Percentiles rank a stretch among this genome's conserved stretches.
These are phyloP conservation scores for Muricea muricata DNA, from an alignment of 92 coral and sea anemone genomes.

Conservation along the genomic window DNA sequence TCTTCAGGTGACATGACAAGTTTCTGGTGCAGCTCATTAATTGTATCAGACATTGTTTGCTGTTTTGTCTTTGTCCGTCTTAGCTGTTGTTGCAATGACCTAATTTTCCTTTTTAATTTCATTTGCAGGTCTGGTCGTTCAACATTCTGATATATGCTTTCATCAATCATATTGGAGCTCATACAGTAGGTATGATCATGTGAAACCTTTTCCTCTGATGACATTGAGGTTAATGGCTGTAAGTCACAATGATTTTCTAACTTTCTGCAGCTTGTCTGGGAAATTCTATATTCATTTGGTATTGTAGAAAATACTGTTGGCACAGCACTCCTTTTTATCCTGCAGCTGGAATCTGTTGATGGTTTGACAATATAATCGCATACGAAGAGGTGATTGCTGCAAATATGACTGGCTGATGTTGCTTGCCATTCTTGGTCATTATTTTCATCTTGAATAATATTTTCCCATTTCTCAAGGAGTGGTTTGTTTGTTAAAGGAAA, in stretches of 20 bases:
- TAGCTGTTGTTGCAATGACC: no score
- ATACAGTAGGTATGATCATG: no score
- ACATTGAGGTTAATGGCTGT: no score
- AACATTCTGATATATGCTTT: no score
- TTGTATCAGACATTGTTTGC: not conserved
- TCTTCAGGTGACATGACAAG: not conserved
- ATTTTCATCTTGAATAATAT: not conserved
- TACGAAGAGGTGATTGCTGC: not conserved
- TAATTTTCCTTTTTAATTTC: not conserved
- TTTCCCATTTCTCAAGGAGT: slow-evolving; percentile 10
- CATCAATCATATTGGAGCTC: no score
- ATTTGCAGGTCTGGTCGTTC: no score
- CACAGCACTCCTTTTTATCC: no score
- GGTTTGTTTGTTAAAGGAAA: slow-evolving; percentile 1
- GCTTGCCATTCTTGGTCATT: not conserved
- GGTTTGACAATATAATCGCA: not conserved
- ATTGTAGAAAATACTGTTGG: no score
- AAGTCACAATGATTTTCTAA: no score
- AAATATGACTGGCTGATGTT: slow-evolving; percentile 3
- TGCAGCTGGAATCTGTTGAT: no score
- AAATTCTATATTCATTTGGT: not conserved
- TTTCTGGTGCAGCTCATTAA: not conserved
- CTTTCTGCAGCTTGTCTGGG: no score
- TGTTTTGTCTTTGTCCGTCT: not conserved
- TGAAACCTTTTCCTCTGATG: not conserved